Evolutionary conservation across 2,888 invertebrate genomes (phyloP).

Genomic region (Drosophila algonquin): DNA sequence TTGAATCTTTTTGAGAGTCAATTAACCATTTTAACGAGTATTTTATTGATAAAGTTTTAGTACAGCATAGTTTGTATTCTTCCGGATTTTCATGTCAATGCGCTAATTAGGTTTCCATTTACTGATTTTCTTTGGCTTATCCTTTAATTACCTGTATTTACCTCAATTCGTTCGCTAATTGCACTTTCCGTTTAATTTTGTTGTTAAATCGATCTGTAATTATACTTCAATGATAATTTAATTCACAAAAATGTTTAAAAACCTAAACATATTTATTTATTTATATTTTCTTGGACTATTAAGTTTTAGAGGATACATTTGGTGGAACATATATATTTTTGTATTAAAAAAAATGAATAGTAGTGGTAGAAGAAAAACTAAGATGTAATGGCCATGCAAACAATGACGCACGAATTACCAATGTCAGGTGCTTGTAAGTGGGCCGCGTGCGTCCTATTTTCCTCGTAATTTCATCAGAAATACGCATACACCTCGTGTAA

Average conservation of each 20-base stretch:
- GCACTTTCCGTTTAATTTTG: background rate
- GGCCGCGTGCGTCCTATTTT: too few species aligned
- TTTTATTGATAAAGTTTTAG: conserved; percentile 10
- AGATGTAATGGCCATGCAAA: too few species aligned
- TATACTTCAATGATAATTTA: background rate
- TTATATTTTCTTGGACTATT: background rate
- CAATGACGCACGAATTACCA: too few species aligned
- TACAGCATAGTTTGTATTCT: conserved; percentile 2
- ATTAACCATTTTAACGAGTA: conserved; percentile 5
- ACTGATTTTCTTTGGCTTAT: conserved; percentile 6
- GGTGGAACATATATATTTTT: background rate
- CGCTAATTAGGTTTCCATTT: conserved; percentile 21
- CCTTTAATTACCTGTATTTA: conserved; percentile 28
- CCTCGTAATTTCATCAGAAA: too few species aligned
- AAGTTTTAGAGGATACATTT: background rate
- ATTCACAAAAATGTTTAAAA: too few species aligned
- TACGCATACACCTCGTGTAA: too few species aligned
- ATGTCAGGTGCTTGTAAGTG: too few species aligned
- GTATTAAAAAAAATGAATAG: background rate
- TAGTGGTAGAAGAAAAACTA: too few species aligned
- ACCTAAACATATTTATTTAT: background rate
- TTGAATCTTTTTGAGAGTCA: too few species aligned
- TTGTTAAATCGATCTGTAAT: conserved; percentile 5
- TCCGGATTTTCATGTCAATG: background rate
- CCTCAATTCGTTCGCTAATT: conserved; percentile 21